phyloP scores from a whole-genome alignment of 2,113 vertebrate species.

The Stigmatopora nigra region DNA sequence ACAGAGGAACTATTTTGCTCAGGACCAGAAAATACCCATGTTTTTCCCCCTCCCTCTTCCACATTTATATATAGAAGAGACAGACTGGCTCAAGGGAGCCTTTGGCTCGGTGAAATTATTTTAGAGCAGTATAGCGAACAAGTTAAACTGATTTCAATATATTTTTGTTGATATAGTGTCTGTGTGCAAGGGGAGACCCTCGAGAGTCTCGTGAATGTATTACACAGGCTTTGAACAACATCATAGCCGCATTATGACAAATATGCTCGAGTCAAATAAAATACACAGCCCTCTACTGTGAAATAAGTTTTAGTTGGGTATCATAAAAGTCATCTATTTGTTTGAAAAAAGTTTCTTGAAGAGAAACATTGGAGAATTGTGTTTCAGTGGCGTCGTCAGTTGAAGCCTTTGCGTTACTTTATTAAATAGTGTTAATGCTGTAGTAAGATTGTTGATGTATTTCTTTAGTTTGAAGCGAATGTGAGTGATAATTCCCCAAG shows the following conservation, averaged over 20 bases:
- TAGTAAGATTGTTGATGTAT: too few relatives aligned
- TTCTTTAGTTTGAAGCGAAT: too few relatives aligned
- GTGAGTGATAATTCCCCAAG: too few relatives aligned
- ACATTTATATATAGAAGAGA: slow-evolving; percentile 23
- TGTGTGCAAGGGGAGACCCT: slow-evolving; percentile 34
- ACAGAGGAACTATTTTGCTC: slow-evolving; percentile 19
- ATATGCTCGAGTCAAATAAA: slow-evolving; percentile 33
- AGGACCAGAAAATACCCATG: slow-evolving; percentile 1
- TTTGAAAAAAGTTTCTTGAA: neutral
- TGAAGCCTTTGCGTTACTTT: too few relatives aligned
- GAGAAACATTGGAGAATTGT: neutral
- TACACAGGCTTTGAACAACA: slow-evolving; percentile 41
- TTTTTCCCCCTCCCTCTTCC: neutral
- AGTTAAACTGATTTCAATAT: slow-evolving; percentile 51
- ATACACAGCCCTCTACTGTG: slow-evolving; percentile 14
- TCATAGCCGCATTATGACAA: slow-evolving; percentile 39
- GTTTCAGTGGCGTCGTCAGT: neutral
- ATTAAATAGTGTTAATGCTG: too few relatives aligned
- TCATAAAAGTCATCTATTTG: neutral
- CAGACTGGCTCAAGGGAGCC: slow-evolving; percentile 37
- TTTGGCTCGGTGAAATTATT: slow-evolving; percentile 44
- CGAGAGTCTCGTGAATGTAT: slow-evolving; percentile 36
- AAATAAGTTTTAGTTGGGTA: slow-evolving; percentile 7
- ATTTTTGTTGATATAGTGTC: slow-evolving; percentile 47
- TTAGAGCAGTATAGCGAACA: slow-evolving; percentile 51